Evolutionary conservation across 2,113 vertebrate species (phyloP).

Genomic region (Tursiops truncatus): DNA sequence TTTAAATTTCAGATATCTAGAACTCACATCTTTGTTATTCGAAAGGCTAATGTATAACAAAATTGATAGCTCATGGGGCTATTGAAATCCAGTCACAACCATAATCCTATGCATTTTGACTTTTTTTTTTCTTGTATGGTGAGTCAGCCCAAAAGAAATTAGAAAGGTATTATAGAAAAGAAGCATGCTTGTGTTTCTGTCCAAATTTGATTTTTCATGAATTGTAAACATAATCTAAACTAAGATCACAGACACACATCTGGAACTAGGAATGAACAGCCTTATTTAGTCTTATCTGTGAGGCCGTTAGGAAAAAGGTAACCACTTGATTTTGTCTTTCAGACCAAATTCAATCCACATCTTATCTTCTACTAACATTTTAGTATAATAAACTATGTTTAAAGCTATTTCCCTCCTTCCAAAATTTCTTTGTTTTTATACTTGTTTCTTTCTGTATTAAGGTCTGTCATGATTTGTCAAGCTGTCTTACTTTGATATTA

Average conservation of each 20-base stretch:
- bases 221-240: slow-evolving; percentile 39
- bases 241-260: background rate
- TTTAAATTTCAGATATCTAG: slow-evolving; percentile 52
- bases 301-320: background rate
- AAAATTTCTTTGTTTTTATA: background rate
- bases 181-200: background rate
- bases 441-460: background rate
- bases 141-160: slow-evolving; percentile 47
- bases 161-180: slow-evolving; percentile 18
- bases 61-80: background rate
- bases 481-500: background rate
- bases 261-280: background rate
- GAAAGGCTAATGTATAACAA: background rate
- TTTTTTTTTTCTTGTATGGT: background rate
- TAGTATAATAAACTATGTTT: background rate
- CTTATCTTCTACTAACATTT: background rate
- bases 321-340: background rate
- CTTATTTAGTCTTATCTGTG: background rate
- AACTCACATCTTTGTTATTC: background rate
- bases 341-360: background rate
- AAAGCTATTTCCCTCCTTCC: background rate
- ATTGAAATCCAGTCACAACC: slow-evolving; percentile 19
- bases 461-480: background rate
- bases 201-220: background rate
- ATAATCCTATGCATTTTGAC: slow-evolving; percentile 33